Evolutionary conservation across 2,888 invertebrate species (phyloP).

Genomic region (Odiellus spinosus): DNA sequence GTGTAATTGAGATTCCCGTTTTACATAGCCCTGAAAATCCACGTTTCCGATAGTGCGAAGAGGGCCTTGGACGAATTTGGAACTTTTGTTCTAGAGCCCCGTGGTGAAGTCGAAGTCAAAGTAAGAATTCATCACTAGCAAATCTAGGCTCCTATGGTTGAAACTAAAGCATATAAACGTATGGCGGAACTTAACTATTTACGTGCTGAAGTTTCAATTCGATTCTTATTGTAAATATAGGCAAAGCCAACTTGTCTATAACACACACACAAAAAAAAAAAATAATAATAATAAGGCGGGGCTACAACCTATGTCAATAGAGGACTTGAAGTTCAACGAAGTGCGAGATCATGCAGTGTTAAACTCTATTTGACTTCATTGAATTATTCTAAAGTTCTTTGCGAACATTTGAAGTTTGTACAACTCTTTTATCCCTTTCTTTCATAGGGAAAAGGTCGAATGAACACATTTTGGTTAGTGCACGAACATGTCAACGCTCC

Average conservation of each 20-base stretch:
- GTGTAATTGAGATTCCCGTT: background rate
- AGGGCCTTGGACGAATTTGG: conserved; percentile 65
- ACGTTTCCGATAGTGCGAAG: conserved; percentile 77
- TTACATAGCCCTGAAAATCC: conserved; percentile 62
- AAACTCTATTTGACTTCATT: no score
- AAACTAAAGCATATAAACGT: no score
- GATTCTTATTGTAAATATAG: no score
- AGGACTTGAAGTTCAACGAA: no score
- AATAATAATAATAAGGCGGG: no score
- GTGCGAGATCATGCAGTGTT: no score
- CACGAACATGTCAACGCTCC: conserved; percentile 3
- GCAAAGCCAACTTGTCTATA: no score
- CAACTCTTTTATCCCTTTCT: background rate
- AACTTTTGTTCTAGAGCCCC: conserved; percentile 59
- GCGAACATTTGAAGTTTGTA: background rate
- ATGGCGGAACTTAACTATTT: no score
- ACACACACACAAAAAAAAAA: no score
- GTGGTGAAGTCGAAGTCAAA: conserved; percentile 86
- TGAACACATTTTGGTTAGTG: conserved; percentile 19
- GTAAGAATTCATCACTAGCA: conserved; percentile 34
- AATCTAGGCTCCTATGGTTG: no score
- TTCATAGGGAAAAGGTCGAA: conserved; percentile 18
- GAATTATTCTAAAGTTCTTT: background rate
- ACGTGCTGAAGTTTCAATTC: no score
- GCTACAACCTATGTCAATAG: no score